Conservation (phyloP, 2,888 invertebrate genomes). For the Cenopis cana region DNA sequence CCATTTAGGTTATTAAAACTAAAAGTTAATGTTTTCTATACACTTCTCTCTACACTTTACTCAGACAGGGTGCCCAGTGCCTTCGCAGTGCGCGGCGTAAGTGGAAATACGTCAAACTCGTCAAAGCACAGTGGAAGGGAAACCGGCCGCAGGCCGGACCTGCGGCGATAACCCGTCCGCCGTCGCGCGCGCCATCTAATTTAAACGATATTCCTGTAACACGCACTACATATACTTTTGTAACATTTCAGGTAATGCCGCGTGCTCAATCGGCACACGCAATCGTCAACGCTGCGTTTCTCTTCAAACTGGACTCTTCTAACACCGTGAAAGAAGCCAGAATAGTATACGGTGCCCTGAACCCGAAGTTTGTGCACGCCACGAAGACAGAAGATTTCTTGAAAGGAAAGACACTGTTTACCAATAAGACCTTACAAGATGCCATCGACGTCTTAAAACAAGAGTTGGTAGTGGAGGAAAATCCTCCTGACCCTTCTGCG, state of each 20-base stretch:
- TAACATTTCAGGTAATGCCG: slow-evolving; percentile 11
- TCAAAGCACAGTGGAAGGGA: too few relatives aligned
- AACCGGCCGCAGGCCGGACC: too few relatives aligned
- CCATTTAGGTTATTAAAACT: too few relatives aligned
- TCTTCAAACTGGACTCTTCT: slow-evolving; percentile 51
- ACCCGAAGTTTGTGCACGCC: slow-evolving; percentile 15
- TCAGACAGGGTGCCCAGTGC: too few relatives aligned
- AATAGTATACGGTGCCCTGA: slow-evolving; percentile 16
- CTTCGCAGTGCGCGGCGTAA: too few relatives aligned
- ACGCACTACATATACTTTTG: neutral
- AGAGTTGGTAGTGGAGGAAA: slow-evolving; percentile 60
- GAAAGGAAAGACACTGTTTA: slow-evolving; percentile 70
- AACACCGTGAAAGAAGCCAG: slow-evolving; percentile 9
- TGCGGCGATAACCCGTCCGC: too few relatives aligned
- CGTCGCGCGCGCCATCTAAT: too few relatives aligned
- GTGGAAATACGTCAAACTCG: too few relatives aligned
- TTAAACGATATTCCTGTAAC: too few relatives aligned
- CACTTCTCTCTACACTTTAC: too few relatives aligned
- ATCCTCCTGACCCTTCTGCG: slow-evolving; percentile 83
- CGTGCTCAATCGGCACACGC: slow-evolving; percentile 84
- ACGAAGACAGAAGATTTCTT: slow-evolving; percentile 57
- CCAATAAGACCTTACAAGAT: slow-evolving; percentile 71
- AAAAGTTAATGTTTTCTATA: too few relatives aligned
- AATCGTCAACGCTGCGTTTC: slow-evolving; percentile 88
- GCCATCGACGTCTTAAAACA: slow-evolving; percentile 57